A percentile compares a stretch with the other conserved stretches of the same genome.
phyloP scores from a whole-genome alignment of 2,113 vertebrate genomes.

The Sinocyclocheilus anophthalmus region DNA sequence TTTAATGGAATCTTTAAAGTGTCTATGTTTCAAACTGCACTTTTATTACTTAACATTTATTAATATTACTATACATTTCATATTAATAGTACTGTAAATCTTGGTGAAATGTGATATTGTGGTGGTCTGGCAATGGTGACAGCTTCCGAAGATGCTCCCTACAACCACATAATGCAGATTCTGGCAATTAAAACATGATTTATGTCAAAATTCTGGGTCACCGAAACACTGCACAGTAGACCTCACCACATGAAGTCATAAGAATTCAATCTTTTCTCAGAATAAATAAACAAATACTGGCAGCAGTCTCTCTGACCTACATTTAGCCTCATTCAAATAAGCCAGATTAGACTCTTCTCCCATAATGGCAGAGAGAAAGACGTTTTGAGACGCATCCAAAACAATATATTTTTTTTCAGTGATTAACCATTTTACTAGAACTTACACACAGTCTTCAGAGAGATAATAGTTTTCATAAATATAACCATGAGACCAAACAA shows the following conservation, averaged over 20 bases:
- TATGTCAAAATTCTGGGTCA: slow-evolving; percentile 1
- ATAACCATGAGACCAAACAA: background rate
- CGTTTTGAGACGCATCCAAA: background rate
- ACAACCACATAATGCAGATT: background rate
- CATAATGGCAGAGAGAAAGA: background rate
- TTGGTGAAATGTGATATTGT: background rate
- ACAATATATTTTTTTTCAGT: background rate
- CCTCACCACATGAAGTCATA: background rate
- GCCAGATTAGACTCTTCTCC: background rate
- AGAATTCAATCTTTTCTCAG: background rate
- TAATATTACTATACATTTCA: background rate
- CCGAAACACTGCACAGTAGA: background rate
- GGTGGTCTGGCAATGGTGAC: background rate
- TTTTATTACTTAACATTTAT: background rate
- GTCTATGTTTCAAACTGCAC: background rate
- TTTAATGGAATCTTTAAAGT: background rate
- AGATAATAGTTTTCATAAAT: background rate
- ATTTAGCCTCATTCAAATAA: slow-evolving; percentile 31
- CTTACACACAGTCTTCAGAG: background rate
- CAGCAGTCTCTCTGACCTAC: slow-evolving; percentile 29
- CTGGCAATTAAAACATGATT: background rate
- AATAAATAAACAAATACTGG: slow-evolving; percentile 8
- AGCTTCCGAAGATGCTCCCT: background rate
- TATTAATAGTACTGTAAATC: background rate
- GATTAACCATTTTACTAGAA: background rate